Evolutionary conservation across 2,113 vertebrate genomes (phyloP).

Genomic region (Dinomys branickii): DNA sequence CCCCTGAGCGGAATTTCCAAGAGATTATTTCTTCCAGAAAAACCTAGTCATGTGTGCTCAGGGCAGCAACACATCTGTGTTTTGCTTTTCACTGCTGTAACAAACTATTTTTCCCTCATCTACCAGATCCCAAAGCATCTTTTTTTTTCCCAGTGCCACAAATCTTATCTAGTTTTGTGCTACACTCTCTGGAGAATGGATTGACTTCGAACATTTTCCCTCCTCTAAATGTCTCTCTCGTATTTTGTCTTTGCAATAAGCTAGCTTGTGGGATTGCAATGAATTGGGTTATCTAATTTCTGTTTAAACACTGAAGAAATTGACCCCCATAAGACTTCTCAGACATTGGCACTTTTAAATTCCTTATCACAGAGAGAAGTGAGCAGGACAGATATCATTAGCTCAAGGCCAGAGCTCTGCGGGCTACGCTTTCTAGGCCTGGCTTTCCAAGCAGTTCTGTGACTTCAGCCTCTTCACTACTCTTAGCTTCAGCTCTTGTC

Average conservation of each 20-base stretch:
- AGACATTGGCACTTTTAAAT: not conserved
- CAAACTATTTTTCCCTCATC: not conserved
- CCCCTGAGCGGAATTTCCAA: not conserved
- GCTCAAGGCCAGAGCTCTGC: not conserved
- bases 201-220: not conserved
- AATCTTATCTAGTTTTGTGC: not conserved
- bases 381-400: not conserved
- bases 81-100: not conserved
- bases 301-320: not conserved
- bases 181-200: not conserved
- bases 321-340: not conserved
- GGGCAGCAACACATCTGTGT: not conserved
- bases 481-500: not conserved
- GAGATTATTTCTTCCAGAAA: not conserved
- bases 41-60: not conserved
- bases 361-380: not conserved
- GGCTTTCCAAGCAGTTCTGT: not conserved
- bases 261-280: not conserved
- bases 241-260: not conserved
- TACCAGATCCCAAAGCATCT: not conserved
- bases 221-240: not conserved
- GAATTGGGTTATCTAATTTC: not conserved
- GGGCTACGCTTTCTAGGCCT: not conserved
- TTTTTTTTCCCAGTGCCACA: not conserved
- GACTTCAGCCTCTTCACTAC: not conserved